Percentiles rank a stretch among this genome's conserved stretches.
Conservation (phyloP, 2,888 invertebrate species). For the Clitarchus hookeri region DNA sequence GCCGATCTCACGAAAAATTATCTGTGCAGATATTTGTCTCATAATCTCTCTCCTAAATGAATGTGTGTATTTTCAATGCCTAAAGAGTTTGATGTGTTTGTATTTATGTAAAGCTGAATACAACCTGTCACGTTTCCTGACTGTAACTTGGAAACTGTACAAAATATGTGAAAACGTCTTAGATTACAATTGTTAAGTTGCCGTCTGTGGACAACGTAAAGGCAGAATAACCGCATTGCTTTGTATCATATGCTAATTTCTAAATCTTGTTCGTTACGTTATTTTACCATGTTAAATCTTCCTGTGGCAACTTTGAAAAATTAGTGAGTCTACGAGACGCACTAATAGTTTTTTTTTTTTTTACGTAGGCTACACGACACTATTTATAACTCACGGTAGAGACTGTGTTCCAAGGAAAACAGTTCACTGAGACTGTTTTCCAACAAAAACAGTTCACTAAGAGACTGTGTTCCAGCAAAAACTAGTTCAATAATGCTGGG, state of each 20-base stretch:
- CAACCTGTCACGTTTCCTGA: background rate
- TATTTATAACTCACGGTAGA: too few species aligned
- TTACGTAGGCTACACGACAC: too few species aligned
- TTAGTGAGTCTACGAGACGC: too few species aligned
- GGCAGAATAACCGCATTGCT: background rate
- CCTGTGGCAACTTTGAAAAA: background rate
- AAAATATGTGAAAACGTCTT: background rate
- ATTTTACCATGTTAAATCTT: background rate
- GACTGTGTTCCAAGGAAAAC: too few species aligned
- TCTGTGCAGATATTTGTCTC: background rate
- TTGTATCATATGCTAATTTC: background rate
- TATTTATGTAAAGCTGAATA: background rate
- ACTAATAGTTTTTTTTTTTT: too few species aligned
- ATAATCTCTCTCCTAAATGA: too few species aligned
- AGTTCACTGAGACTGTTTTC: too few species aligned
- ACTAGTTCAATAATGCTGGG: too few species aligned
- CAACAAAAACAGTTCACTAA: too few species aligned
- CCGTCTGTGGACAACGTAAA: background rate
- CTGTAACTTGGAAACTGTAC: background rate
- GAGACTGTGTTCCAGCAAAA: too few species aligned
- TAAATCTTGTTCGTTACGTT: background rate
- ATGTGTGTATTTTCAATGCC: too few species aligned
- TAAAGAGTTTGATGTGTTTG: background rate
- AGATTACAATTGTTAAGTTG: background rate
- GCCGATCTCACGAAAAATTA: background rate